Conservation (phyloP, 64 coral and sea anemone genomes). For the Stylophora pistillata region DNA sequence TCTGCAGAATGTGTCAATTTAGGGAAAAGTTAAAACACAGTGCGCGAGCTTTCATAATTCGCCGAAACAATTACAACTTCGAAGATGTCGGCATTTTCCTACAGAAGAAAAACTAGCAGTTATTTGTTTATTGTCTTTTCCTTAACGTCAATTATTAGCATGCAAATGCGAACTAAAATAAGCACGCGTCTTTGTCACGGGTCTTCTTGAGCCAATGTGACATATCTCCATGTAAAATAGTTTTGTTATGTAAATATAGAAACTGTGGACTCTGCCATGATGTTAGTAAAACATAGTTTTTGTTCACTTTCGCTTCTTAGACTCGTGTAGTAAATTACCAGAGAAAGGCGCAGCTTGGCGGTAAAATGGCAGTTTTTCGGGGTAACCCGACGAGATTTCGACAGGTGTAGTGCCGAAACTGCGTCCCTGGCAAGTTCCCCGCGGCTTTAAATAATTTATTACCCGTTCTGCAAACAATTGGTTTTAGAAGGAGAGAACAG, state of each 20-base stretch:
- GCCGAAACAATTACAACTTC: neutral
- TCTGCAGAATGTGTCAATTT: conserved; percentile 11
- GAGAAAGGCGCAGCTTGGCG: neutral
- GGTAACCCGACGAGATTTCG: neutral
- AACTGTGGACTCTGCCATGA: neutral
- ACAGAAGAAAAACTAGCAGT: neutral
- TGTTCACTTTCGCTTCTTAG: neutral
- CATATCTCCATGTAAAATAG: conserved; percentile 5
- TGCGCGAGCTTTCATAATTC: neutral
- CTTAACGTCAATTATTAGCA: neutral
- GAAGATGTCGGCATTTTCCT: neutral
- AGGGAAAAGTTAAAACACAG: neutral
- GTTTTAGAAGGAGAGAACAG: conserved; percentile 22
- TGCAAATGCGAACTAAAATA: neutral
- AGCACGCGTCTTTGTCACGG: neutral
- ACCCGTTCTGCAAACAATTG: conserved; percentile 50
- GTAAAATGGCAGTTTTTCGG: conserved; percentile 35
- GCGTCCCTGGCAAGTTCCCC: neutral
- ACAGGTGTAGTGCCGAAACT: conserved; percentile 30
- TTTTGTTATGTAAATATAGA: conserved; percentile 22
- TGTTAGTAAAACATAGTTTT: neutral
- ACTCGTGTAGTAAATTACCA: neutral
- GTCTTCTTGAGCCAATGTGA: neutral
- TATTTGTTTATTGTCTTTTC: neutral
- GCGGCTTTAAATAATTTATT: conserved; percentile 31